Conservation (phyloP, 2,888 invertebrate species). For the Heteromurus nitidus region DNA sequence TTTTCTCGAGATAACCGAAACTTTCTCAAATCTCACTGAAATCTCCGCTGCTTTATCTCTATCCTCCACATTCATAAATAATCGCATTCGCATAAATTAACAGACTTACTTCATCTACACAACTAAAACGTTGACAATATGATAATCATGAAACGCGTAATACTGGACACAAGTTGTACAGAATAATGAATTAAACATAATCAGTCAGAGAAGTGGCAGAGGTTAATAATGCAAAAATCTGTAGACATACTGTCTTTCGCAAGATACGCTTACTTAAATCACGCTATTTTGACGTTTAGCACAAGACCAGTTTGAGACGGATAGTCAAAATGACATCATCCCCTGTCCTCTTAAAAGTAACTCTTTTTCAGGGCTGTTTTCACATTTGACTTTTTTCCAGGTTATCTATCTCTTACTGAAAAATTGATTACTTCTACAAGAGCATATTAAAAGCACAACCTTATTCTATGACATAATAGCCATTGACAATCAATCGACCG, state of each 20-base stretch:
- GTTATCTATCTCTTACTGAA: background rate
- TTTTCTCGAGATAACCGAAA: too few relatives aligned
- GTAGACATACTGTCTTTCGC: too few relatives aligned
- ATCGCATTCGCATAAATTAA: background rate
- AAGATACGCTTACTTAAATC: background rate
- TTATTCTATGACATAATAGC: background rate
- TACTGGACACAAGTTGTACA: background rate
- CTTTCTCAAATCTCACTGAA: too few relatives aligned
- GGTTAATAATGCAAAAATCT: background rate
- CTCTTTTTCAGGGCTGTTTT: background rate
- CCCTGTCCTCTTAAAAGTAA: background rate
- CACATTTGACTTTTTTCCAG: background rate
- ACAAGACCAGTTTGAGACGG: background rate
- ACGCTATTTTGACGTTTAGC: background rate
- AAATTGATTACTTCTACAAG: background rate
- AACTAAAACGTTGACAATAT: background rate
- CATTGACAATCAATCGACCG: background rate
- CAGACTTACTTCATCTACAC: too few relatives aligned
- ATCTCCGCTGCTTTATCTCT: too few relatives aligned
- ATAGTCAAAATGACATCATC: constrained; percentile 3
- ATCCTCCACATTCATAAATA: background rate
- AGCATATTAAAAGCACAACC: background rate
- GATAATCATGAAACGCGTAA: background rate
- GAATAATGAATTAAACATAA: background rate
- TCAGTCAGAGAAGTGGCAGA: constrained; percentile 18